Conservation (phyloP, 1,140 invertebrate genomes). For the Bombus confusus region DNA sequence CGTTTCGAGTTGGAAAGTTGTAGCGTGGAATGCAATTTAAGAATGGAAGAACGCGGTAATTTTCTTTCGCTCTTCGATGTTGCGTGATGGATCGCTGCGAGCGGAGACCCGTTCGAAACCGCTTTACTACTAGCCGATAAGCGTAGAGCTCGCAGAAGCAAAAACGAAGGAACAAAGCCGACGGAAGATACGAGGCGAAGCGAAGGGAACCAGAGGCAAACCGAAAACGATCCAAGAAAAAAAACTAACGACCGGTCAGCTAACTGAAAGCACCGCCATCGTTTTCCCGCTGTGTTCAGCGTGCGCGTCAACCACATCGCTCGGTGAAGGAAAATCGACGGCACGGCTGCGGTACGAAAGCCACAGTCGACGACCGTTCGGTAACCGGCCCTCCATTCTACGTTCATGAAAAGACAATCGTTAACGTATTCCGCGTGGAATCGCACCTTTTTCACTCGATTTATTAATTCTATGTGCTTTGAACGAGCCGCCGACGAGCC, state of each 20-base stretch:
- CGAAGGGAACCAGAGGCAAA: constrained; percentile 1
- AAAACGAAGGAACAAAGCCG: background rate
- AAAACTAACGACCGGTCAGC: constrained; percentile 46
- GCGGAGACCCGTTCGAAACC: constrained; percentile 46
- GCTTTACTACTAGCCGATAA: constrained; percentile 72
- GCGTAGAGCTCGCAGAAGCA: constrained; percentile 37
- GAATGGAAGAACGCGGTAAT: too few species aligned
- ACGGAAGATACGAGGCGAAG: background rate
- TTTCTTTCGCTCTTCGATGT: background rate
- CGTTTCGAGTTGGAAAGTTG: too few species aligned
- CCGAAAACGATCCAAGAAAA: background rate
- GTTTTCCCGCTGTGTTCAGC: constrained; percentile 26
- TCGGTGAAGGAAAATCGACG: background rate
- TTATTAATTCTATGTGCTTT: constrained; percentile 3
- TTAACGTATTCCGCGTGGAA: constrained; percentile 8
- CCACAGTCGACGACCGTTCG: constrained; percentile 1
- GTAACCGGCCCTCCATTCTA: constrained; percentile 7
- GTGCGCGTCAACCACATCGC: constrained; percentile 32
- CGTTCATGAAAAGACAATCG: constrained; percentile 50
- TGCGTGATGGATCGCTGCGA: constrained; percentile 19
- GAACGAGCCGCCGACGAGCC: too few species aligned
- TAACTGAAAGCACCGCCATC: constrained; percentile 66
- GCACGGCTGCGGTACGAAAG: background rate
- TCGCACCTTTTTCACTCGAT: constrained; percentile 10
- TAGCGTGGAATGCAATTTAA: too few species aligned